Evolutionary conservation across 2,113 vertebrate genomes (phyloP), one percentile per base, ranked within the genome.

Genomic region (Chloropsis hardwickii): DNA sequence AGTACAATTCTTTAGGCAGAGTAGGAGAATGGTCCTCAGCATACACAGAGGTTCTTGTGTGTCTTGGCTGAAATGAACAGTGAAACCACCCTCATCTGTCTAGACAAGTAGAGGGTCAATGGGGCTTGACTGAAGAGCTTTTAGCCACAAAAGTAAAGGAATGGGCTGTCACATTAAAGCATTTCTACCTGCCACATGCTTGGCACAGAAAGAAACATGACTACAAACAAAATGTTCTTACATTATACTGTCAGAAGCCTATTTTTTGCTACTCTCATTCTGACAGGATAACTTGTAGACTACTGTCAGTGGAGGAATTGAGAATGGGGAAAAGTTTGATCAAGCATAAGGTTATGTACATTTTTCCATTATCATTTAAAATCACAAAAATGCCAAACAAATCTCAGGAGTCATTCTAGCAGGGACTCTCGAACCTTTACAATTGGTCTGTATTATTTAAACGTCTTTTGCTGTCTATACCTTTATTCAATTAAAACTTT

Each of bases 251-350:
- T 96, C 96, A 96, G 86, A 94, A 92, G 80, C 86, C 90, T 93
- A 81, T 96, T 95, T 95, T 96, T 94, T 94, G 90, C 88, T 92
- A 81, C 88, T 92, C 87, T 92, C 10, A 6, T 88, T 90, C 77
- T 96, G 92, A 96, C 95, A 97, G 84, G 53, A 92, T 97, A 96
- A 97, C 89, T 96, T 96, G 92, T 96, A 81, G 92, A 58, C 80
- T 91, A 93, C 86, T 90, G 90, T 92, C 95, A 92, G 93, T 92
- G 86, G 65, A 92, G 93, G 80, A 95, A 96, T 93, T 88, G 82
- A 92, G 57, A 25, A 83, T 84, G 37, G 85, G 64, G 92, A 78
- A 86, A 88, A 88, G 82, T 93, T 93, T 92, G 86, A 90, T 93
- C 88, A 92, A 95, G 77, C 94, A 94, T 96, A 95, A 95, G 94